Evolutionary conservation across 92 coral and sea anemone species (phyloP).

Genomic region (Palythoa heliodiscus): DNA sequence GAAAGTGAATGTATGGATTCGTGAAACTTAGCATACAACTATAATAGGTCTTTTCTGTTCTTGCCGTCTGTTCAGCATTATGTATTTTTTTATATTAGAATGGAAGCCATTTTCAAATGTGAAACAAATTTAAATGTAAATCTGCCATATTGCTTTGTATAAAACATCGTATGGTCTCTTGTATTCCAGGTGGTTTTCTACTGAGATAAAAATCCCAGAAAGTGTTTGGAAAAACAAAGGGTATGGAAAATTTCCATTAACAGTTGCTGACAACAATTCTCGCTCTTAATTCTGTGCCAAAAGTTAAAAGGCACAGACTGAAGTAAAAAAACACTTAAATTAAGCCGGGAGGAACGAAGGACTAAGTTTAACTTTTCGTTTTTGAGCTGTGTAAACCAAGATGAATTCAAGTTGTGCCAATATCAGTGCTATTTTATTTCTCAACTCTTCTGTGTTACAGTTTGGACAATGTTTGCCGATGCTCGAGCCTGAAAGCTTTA

Average conservation of each 20-base stretch:
- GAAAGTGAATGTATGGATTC: too few relatives aligned
- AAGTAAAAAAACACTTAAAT: background rate
- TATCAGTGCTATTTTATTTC: background rate
- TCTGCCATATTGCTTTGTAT: background rate
- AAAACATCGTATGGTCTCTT: background rate
- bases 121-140: background rate
- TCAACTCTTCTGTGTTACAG: background rate
- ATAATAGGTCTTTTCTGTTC: too few relatives aligned
- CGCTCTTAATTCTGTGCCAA: too few relatives aligned
- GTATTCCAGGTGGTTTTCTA: background rate
- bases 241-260: background rate
- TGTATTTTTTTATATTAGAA: too few relatives aligned
- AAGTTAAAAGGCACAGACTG: too few relatives aligned
- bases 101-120: too few relatives aligned
- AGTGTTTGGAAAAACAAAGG: background rate
- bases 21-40: too few relatives aligned
- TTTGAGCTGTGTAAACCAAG: background rate
- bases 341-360: background rate
- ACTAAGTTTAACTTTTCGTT: background rate
- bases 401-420: constrained; percentile 8
- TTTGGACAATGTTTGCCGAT: background rate
- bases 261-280: too few relatives aligned
- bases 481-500: background rate
- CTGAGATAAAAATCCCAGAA: background rate
- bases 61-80: too few relatives aligned